Conservation (phyloP, 2,888 invertebrate species). For the Drosophila atroscutellata region DNA sequence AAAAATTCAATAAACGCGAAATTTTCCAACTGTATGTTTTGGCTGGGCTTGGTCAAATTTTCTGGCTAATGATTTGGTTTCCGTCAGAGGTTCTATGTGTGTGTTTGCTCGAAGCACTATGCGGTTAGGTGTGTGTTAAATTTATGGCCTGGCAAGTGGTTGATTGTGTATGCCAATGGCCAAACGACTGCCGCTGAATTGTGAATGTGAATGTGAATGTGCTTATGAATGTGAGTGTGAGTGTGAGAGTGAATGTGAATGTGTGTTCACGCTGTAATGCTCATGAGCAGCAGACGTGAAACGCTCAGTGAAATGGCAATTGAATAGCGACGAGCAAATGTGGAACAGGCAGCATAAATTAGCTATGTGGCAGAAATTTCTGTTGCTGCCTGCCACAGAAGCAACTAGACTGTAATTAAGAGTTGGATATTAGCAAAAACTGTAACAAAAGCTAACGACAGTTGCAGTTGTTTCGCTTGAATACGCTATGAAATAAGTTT, state of each 20-base stretch:
- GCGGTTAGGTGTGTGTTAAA: conserved; percentile 70
- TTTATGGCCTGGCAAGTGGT: conserved; percentile 78
- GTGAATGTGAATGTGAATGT: conserved; percentile 43
- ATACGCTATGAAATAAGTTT: not conserved
- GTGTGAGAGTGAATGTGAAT: conserved; percentile 27
- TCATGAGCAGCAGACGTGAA: conserved; percentile 10
- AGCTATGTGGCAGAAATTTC: conserved; percentile 26
- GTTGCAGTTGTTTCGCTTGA: not conserved
- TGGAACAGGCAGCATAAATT: conserved; percentile 43
- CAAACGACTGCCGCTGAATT: conserved; percentile 61
- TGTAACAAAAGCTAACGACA: conserved; percentile 1
- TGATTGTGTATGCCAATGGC: conserved; percentile 69
- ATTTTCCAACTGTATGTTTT: conserved; percentile 5
- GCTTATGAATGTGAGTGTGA: conserved; percentile 7
- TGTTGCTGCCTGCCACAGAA: conserved; percentile 5
- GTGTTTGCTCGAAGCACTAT: conserved; percentile 31
- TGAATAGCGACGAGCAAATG: conserved; percentile 17
- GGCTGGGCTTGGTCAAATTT: conserved; percentile 65
- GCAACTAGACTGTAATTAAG: conserved; percentile 30
- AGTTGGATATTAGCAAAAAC: conserved; percentile 13
- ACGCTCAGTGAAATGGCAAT: conserved; percentile 24
- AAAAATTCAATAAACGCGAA: conserved; percentile 64
- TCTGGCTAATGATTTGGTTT: conserved; percentile 77
- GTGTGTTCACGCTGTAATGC: conserved; percentile 22
- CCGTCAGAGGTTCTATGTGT: conserved; percentile 34